Conservation (phyloP, 2,797 vertebrate species). For the Natrix natrix region DNA sequence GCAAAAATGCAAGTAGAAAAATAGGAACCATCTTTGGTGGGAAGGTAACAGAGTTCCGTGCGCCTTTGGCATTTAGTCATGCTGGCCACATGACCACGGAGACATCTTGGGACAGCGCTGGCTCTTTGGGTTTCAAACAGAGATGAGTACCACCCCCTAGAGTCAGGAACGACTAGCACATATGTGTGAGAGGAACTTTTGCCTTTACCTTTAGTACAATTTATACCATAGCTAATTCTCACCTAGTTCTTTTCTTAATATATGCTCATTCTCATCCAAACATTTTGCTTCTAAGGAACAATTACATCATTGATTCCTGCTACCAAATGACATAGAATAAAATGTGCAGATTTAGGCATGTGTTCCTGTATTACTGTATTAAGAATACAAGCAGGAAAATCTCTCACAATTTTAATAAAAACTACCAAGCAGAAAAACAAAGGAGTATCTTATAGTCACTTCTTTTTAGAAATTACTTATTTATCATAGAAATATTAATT, state of each 20-base stretch:
- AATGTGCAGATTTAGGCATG: not conserved
- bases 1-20: no score
- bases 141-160: no score
- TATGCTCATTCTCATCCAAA: not conserved
- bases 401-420: not conserved
- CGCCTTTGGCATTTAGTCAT: no score
- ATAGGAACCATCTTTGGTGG: no score
- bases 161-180: no score
- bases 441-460: not conserved
- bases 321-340: not conserved
- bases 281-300: not conserved
- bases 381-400: not conserved
- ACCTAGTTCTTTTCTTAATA: not conserved
- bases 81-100: no score
- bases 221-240: not conserved
- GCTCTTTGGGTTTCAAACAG: no score
- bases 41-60: no score
- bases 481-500: constrained; percentile 18
- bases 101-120: no score
- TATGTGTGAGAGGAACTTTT: no score
- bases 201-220: not conserved
- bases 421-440: not conserved
- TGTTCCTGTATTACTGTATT: not conserved
- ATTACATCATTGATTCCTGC: not conserved
- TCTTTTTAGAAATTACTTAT: not conserved